These are phyloP conservation scores for Cheilinus undulatus DNA, from an alignment of 2,113 vertebrate species.

Conservation along the genomic window DNA sequence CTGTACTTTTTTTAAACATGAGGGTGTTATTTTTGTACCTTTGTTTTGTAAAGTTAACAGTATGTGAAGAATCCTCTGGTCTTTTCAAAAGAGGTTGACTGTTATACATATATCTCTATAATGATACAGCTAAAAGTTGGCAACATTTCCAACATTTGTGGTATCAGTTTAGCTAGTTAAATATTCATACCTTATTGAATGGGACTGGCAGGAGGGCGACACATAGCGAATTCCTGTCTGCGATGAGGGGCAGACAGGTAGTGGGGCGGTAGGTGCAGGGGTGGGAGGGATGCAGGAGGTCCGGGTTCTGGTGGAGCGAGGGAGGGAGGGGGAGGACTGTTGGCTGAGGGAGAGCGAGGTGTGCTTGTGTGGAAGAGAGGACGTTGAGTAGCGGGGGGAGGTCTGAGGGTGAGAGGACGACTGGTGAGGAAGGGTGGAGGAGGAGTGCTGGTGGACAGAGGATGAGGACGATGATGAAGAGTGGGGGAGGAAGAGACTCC, in stretches of 20 bases:
- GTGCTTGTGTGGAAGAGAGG: conserved; percentile 81
- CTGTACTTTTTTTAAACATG: no score
- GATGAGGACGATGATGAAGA: conserved; percentile 70
- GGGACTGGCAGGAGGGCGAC: conserved; percentile 75
- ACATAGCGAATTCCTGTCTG: conserved; percentile 80
- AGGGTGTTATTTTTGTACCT: no score
- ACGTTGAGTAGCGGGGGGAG: conserved; percentile 76
- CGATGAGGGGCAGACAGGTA: conserved; percentile 80
- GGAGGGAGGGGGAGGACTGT: conserved; percentile 71
- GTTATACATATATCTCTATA: no score
- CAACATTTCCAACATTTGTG: not conserved
- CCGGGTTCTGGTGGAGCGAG: conserved; percentile 78
- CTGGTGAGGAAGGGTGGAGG: conserved; percentile 77
- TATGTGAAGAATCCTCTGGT: no score
- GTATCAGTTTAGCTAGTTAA: no score
- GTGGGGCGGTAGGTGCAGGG: conserved; percentile 76
- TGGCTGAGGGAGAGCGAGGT: conserved; percentile 70
- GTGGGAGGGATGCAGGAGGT: conserved; percentile 77
- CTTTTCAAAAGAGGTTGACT: no score
- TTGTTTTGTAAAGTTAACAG: no score
- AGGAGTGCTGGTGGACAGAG: conserved; percentile 69
- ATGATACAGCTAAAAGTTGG: no score
- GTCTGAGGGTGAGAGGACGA: conserved; percentile 66
- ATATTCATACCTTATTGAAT: conserved; percentile 82
- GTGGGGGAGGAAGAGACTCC: conserved; percentile 86